Evolutionary conservation across 2,888 invertebrate genomes (phyloP).

Genomic region (Hirtodrosophila trivittata): DNA sequence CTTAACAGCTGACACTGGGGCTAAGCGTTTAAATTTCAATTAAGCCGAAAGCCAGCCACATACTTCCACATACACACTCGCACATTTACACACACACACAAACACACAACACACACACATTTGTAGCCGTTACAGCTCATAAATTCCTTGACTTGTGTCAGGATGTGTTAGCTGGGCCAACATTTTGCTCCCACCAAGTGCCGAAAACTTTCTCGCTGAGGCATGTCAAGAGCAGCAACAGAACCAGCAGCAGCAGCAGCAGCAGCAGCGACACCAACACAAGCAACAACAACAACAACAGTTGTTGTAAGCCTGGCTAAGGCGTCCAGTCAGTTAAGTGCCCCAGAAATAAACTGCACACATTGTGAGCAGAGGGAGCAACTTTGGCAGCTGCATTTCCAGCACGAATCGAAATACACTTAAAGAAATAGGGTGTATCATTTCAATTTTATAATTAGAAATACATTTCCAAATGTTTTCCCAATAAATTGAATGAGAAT

Average conservation of each 20-base stretch:
- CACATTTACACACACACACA: slow-evolving; percentile 11
- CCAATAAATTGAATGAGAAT: too few relatives aligned
- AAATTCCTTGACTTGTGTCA: slow-evolving; percentile 79
- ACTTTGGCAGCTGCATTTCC: slow-evolving; percentile 66
- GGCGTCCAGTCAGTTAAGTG: slow-evolving; percentile 70
- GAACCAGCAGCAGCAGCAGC: slow-evolving; percentile 26
- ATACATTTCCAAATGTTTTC: too few relatives aligned
- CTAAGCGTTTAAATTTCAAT: slow-evolving; percentile 78
- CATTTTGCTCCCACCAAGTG: slow-evolving; percentile 58
- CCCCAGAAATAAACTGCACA: slow-evolving; percentile 72
- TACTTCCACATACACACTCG: slow-evolving; percentile 18
- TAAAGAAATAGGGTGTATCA: not conserved
- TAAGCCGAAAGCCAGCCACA: slow-evolving; percentile 61
- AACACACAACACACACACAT: slow-evolving; percentile 19
- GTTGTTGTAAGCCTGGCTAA: slow-evolving; percentile 34
- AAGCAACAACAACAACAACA: slow-evolving; percentile 15
- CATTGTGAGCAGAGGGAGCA: slow-evolving; percentile 53
- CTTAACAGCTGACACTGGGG: slow-evolving; percentile 67
- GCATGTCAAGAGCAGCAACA: slow-evolving; percentile 59
- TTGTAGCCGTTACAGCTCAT: slow-evolving; percentile 71
- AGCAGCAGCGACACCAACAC: slow-evolving; percentile 11
- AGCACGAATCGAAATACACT: slow-evolving; percentile 32
- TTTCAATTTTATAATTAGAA: not conserved
- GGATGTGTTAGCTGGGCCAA: slow-evolving; percentile 70
- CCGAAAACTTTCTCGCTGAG: slow-evolving; percentile 59